Evolutionary conservation across 1,140 invertebrate genomes (phyloP), one percentile per base, ranked within the genome.

Genomic region (Anastrepha ludens): DNA sequence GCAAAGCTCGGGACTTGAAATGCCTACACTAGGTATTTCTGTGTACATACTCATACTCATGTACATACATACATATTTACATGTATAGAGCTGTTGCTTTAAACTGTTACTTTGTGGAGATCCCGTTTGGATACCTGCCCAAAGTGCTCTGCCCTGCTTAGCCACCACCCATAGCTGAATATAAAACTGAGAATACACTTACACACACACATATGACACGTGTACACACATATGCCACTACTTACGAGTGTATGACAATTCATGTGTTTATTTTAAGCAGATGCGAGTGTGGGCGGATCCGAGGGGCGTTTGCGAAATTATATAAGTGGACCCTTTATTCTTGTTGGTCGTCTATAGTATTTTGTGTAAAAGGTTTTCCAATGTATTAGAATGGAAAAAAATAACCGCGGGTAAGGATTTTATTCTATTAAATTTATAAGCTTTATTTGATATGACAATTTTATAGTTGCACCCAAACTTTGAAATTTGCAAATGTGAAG

Each of bases 341-440:
- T 17, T 62, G 11, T 8, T 62, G 11, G 17, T 17, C 15, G 60
- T 62, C 60, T 62, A 17, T 13, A 29, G n/a, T 29, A 67, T 67
- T 81, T 81, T 81, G 50, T 55, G 74, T 78, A 8, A 74, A 74
- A 74, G 39, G 8, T 47, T 47, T 74, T 74, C 39, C 17, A 74
- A 17, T 74, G 41, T 44, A 44, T 74, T 74, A 4, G 41, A 6
- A n/a, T 47, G 5, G 70, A 17, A 67, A 74, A 29, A 81, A 81
- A 81, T 81, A 81, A 55, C 74, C 47, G 47, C 47, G 3, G 47
- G 74, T 20, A 6, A 81, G 74, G 74, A 55, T 81, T 81, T 81
- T 17, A 44, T 20, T 50, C 47, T 9, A 50, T 81, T 74, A 6
- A 47, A 15, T 7, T n/a, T 13, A 7, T 67, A 67, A 67, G 65